These are phyloP conservation scores for Eutolmus rufibarbis DNA, from an alignment of 2,888 invertebrate genomes.

Conservation along the genomic window DNA sequence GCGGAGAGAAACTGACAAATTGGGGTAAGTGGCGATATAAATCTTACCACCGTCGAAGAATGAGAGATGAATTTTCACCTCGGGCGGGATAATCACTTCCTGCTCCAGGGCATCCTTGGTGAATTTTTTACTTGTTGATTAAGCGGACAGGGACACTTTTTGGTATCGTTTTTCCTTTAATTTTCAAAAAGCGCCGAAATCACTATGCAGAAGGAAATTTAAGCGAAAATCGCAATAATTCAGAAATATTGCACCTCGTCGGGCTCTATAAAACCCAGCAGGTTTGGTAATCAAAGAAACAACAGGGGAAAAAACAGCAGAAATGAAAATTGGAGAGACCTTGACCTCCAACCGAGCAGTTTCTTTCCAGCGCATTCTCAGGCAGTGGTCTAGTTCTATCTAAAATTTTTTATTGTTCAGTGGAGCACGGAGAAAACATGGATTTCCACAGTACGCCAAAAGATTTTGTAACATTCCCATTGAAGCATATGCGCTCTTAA, in stretches of 20 bases:
- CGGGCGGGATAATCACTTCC: not conserved
- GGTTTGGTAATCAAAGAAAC: not conserved
- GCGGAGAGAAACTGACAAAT: conserved; percentile 29
- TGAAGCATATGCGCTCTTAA: not conserved
- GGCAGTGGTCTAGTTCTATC: conserved; percentile 27
- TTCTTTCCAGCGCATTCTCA: conserved; percentile 7
- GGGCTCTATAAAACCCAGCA: not conserved
- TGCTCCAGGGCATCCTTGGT: not conserved
- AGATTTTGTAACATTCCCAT: conserved; percentile 30
- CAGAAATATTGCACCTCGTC: not conserved
- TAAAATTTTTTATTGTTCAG: conserved; percentile 9
- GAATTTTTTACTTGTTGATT: not conserved
- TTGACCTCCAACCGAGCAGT: not conserved
- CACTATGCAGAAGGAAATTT: not conserved
- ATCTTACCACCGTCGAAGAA: conserved; percentile 14
- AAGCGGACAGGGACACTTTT: not conserved
- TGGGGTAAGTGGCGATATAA: conserved; percentile 26
- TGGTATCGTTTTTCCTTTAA: not conserved
- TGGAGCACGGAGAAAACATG: conserved; percentile 19
- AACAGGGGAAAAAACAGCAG: not conserved
- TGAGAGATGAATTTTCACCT: conserved; percentile 28
- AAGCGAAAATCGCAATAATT: not conserved
- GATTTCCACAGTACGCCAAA: not conserved
- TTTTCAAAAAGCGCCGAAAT: not conserved
- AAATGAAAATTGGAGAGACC: not conserved